Evolutionary conservation across 2,888 invertebrate species (phyloP).

Genomic region (Standfussiana lucernea): DNA sequence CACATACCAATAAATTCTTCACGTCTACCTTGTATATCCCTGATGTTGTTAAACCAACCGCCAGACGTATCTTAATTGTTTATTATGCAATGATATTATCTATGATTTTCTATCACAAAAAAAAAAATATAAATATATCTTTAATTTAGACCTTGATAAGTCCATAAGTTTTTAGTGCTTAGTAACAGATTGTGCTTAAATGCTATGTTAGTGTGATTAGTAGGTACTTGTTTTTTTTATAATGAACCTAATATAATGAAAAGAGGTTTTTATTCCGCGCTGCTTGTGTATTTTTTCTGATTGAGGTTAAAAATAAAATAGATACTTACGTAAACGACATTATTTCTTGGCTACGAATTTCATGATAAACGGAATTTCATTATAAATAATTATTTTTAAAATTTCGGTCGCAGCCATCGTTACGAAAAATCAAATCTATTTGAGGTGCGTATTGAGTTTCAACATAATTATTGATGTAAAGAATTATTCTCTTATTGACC

Average conservation of each 20-base stretch:
- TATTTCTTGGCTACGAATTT: neutral
- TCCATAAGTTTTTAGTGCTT: too few species aligned
- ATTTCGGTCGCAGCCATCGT: conserved; percentile 9
- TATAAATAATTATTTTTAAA: conserved; percentile 18
- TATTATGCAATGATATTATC: neutral
- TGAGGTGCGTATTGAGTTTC: conserved; percentile 52
- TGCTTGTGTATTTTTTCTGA: neutral
- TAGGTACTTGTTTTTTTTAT: too few species aligned
- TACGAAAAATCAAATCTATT: conserved; percentile 38
- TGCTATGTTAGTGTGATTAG: too few species aligned
- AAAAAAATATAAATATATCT: too few species aligned
- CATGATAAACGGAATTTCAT: conserved; percentile 13
- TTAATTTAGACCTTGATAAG: too few species aligned
- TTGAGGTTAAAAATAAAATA: conserved; percentile 16
- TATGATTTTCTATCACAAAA: neutral
- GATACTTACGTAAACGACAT: neutral
- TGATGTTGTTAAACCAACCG: neutral
- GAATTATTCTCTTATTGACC: conserved; percentile 58
- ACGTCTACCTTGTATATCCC: neutral
- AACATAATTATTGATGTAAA: conserved; percentile 60
- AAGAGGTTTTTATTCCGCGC: neutral
- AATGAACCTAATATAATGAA: too few species aligned
- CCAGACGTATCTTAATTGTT: neutral
- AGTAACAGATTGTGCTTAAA: too few species aligned
- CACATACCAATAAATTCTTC: neutral